phyloP scores from a whole-genome alignment of 53 echinoderm and acorn worm species.

The Hippasteria phrygiana region DNA sequence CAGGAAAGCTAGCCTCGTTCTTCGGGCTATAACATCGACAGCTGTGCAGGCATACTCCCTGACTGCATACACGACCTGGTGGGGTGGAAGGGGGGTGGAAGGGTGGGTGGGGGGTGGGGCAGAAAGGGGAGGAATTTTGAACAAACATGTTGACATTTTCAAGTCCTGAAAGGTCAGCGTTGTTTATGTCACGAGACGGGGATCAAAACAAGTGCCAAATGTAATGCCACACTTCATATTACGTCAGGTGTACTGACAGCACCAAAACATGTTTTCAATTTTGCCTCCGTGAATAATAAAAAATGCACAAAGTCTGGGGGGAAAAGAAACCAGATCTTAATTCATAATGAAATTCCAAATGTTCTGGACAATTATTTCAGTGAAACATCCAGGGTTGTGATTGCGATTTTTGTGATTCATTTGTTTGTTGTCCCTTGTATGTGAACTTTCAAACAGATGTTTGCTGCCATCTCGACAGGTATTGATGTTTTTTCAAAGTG shows the following conservation, averaged over 20 bases:
- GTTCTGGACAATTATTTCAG: no score
- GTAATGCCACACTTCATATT: neutral
- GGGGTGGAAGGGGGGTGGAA: neutral
- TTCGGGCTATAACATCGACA: conserved; percentile 87
- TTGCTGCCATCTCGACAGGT: no score
- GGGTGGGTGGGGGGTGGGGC: neutral
- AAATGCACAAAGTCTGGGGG: no score
- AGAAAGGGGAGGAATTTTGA: neutral
- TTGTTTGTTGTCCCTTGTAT: no score
- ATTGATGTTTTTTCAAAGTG: no score
- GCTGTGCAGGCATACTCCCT: conserved; percentile 91
- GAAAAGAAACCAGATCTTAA: conserved; percentile 1
- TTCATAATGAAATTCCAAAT: neutral
- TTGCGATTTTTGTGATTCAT: no score
- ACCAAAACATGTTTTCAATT: conserved; percentile 36
- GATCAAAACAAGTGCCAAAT: neutral
- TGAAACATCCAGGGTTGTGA: no score
- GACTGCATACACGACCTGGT: conserved; percentile 87
- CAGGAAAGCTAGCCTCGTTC: conserved; percentile 90
- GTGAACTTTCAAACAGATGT: no score
- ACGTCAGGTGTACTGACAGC: neutral
- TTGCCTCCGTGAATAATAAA: neutral
- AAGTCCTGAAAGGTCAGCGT: neutral
- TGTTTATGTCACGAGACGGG: neutral
- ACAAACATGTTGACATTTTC: conserved; percentile 42